These are phyloP conservation scores for Oceanodroma tethys DNA, from an alignment of 2,113 vertebrate species.

Conservation along the genomic window DNA sequence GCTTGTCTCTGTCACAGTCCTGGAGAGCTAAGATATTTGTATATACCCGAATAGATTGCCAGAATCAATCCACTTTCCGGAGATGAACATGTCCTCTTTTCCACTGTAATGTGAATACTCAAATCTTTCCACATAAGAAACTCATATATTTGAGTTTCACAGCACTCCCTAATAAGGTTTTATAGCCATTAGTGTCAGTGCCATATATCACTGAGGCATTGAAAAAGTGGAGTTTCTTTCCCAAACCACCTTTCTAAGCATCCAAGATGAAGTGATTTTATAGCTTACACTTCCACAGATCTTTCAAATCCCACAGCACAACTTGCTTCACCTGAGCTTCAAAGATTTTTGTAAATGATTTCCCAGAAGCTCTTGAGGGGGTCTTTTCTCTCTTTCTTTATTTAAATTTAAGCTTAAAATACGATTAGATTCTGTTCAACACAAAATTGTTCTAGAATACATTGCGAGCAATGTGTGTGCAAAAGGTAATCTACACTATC, in stretches of 20 bases:
- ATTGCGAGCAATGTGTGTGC: conserved; percentile 6
- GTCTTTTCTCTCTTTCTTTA: conserved; percentile 39
- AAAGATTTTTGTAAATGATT: conserved; percentile 62
- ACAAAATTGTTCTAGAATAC: conserved; percentile 24
- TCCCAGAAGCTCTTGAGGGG: conserved; percentile 56
- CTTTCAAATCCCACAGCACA: conserved; percentile 55
- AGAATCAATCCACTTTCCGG: conserved; percentile 55
- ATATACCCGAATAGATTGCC: conserved; percentile 47
- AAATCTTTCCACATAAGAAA: conserved; percentile 62
- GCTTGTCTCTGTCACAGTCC: conserved; percentile 7
- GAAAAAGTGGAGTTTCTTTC: conserved; percentile 65
- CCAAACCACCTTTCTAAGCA: conserved; percentile 66
- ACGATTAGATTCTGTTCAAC: conserved; percentile 27
- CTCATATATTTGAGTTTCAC: conserved; percentile 69
- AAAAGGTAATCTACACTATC: conserved; percentile 39
- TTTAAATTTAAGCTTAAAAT: conserved; percentile 60
- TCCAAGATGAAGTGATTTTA: conserved; percentile 70
- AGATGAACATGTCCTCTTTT: conserved; percentile 54
- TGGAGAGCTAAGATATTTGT: conserved; percentile 34
- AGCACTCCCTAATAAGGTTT: conserved; percentile 67
- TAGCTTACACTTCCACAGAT: conserved; percentile 62
- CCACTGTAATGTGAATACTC: conserved; percentile 59
- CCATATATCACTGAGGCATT: conserved; percentile 67
- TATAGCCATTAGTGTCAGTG: conserved; percentile 58
- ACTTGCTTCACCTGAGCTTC: conserved; percentile 57